These are phyloP conservation scores for Tinea semifulvella DNA, from an alignment of 2,888 invertebrate genomes.

Conservation along the genomic window DNA sequence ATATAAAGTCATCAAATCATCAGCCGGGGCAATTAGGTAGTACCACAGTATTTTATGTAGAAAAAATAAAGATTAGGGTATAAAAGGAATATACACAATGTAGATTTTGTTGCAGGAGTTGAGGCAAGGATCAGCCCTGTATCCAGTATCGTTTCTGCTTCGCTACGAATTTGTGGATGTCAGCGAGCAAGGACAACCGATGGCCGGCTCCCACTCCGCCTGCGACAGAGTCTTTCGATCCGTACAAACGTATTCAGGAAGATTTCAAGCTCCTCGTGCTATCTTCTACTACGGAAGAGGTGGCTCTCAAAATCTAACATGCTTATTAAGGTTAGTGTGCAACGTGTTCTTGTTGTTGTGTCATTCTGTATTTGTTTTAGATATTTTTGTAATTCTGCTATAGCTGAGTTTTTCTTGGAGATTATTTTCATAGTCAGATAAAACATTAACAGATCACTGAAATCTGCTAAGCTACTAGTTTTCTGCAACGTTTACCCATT, in stretches of 20 bases:
- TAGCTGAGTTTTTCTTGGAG: too few relatives aligned
- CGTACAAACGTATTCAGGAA: conserved; percentile 63
- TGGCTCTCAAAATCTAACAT: conserved; percentile 78
- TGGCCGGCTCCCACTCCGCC: conserved; percentile 65
- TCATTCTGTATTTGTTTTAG: too few relatives aligned
- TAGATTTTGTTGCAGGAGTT: conserved; percentile 55
- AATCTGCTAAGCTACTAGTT: too few relatives aligned
- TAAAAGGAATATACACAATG: not conserved
- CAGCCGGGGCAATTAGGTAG: too few relatives aligned
- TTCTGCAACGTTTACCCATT: too few relatives aligned
- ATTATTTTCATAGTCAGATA: too few relatives aligned
- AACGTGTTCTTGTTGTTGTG: not conserved
- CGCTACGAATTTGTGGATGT: conserved; percentile 86
- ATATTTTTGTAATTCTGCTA: too few relatives aligned
- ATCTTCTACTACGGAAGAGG: conserved; percentile 86
- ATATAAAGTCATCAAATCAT: too few relatives aligned
- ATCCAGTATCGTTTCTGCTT: conserved; percentile 79
- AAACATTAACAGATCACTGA: too few relatives aligned
- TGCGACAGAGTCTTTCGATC: conserved; percentile 71
- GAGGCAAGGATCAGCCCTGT: conserved; percentile 80
- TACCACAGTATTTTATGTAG: not conserved
- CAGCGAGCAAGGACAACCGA: conserved; percentile 71
- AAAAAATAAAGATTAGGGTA: not conserved
- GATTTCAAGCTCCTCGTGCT: conserved; percentile 79
- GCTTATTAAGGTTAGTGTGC: conserved; percentile 67